Base-by-base conservation (phyloP, 2,888 invertebrate genomes). In the Isoperla grammatica region DNA sequence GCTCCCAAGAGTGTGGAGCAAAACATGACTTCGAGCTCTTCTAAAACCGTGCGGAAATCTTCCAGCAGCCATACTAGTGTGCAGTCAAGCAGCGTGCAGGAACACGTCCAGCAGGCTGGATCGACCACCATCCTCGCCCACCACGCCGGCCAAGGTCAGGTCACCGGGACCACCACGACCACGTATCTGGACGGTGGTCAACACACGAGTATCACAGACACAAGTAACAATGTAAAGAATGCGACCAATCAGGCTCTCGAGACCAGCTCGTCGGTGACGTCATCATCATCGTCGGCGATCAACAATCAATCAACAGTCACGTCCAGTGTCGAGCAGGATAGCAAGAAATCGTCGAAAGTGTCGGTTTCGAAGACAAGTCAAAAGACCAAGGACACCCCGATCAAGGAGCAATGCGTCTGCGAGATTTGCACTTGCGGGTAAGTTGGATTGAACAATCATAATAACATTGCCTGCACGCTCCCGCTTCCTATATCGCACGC, bases 361-460 rank as follows among this genome's bases (percentile, higher is more conserved):
- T 20, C 11, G 50, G 15, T 3, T 13, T 6, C 23, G 8, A 29
- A 17, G 37, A 17, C 39, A 20, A 8, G 6, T 29, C 19, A 35
- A 11, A 35, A 39, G 40, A 40, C 15, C 42, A 74, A 71, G 65
- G 74, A 75, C 58, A 68, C 70, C 2, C 75, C 76, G 2, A 74
- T 77, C 65, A 87, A 86, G 71, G 91, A 91, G 71, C 87, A 89
- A 74, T 92, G 92, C 74, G 90, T 92, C 70, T 92, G 92, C 73
- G 90, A 92, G 78, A 85, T 92, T 64, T 92, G 92, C 74, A 92
- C 90, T 70, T 92, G 92, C 78, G 92, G 92, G 92, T 92, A 76
- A 86, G 89, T 83, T 29, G 29, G n/a, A n/a, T n/a, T n/a, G n/a
- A n/a, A n/a, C n/a, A n/a, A n/a, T n/a, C n/a, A 29, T 54, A 19